Base-by-base conservation (phyloP, 2,888 invertebrate species). In the Tetranychus truncatus region DNA sequence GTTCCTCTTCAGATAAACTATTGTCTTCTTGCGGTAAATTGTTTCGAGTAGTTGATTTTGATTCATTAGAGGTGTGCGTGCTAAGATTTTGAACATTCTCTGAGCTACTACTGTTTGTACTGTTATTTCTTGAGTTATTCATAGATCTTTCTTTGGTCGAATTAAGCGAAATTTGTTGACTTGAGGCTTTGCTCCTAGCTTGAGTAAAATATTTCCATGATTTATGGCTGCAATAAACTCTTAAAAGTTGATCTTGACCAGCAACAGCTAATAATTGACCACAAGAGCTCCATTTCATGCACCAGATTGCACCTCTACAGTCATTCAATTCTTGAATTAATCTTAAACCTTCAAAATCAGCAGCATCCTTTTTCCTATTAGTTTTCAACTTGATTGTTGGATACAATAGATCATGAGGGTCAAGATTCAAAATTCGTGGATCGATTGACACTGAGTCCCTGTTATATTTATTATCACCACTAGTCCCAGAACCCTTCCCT, bases 281-380 rank as follows among this genome's bases (percentile, higher is more conserved):
- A 84, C 96, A 97, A 76, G 90, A 90, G 75, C 95, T 95, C 84
- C 96, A 97, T 84, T 95, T 95, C 91, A 97, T 95, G 81, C 95
- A 95, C 97, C 97, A 99, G 79, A 99, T 92, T 1, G 97, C 94
- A 72, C 85, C 86, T 83, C 84, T 79, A 20, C 80, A 78, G 74
- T 78, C 88, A 76, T 88, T 88, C 80, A 94, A 85, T 81, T 91
- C 94, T 79, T 86, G 86, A 0, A 96, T 91, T 80, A 94, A 91
- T 81, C 92, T 88, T 44, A 96, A 86, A 78, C 90, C 88, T 74
- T 93, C 91, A 83, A 97, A 97, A 83, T 99, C 96, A 81, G 75
- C 74, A 71, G 66, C 45, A 65, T 77, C 76, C 24, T 77, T 77
- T 66, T 77, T 77, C 24, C 75, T 76, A 67, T 77, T 77, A 8